Evolutionary conservation across 2,888 invertebrate genomes (phyloP).

Genomic region (Epirrita christyi): DNA sequence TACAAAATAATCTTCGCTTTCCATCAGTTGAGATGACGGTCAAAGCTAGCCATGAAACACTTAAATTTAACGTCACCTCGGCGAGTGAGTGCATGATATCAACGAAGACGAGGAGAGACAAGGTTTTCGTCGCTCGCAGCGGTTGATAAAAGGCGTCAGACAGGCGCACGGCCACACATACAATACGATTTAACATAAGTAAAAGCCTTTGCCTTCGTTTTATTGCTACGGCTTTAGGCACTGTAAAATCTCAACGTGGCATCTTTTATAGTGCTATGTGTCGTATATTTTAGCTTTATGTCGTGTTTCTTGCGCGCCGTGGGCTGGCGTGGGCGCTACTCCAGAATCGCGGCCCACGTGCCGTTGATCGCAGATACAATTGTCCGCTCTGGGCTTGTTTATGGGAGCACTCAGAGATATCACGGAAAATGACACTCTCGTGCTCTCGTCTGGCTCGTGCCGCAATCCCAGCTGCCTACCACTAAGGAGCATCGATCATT

Average conservation of each 20-base stretch:
- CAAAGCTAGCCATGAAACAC: conserved; percentile 16
- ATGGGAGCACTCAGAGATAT: conserved; percentile 68
- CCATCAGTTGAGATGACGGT: conserved; percentile 20
- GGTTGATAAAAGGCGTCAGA: conserved; percentile 42
- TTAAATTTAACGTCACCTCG: conserved; percentile 32
- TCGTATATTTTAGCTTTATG: conserved; percentile 75
- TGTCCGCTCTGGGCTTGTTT: conserved; percentile 74
- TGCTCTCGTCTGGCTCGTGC: conserved; percentile 62
- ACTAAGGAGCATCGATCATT: conserved; percentile 19
- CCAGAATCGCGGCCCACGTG: conserved; percentile 77
- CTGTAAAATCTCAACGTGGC: conserved; percentile 70
- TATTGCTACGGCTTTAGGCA: conserved; percentile 64
- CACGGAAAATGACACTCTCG: conserved; percentile 68
- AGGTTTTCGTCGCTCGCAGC: conserved; percentile 39
- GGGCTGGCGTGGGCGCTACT: conserved; percentile 77
- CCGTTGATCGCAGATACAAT: conserved; percentile 74
- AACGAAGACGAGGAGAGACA: conserved; percentile 36
- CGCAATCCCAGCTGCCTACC: conserved; percentile 50
- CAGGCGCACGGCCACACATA: conserved; percentile 55
- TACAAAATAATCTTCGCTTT: conserved; percentile 24
- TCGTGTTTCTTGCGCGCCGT: conserved; percentile 54
- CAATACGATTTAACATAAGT: conserved; percentile 67
- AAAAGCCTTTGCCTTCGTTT: conserved; percentile 67
- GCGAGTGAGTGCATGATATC: conserved; percentile 28
- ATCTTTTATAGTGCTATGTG: conserved; percentile 69